Base-by-base conservation (phyloP, 1,140 invertebrate genomes). In the Dryas iulia region DNA sequence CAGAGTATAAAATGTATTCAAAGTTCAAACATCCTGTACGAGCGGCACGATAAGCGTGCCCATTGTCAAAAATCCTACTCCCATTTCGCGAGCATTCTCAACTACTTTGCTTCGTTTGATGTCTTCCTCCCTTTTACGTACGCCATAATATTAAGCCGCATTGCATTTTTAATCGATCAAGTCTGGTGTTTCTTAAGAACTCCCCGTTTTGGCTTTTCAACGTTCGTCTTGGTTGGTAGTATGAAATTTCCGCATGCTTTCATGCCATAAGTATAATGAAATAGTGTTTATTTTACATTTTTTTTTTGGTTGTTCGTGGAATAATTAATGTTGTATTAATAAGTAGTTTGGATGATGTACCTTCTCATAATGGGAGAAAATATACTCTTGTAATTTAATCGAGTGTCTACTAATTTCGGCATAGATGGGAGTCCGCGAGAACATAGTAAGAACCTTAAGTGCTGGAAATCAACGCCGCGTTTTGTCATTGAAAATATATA, bases 31-130 rank as follows among this genome's bases (percentile, higher is more conserved):
- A 69, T 59, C 53, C 59, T 62, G 59, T 69, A 33, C 18, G 35
- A n/a, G 52, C 35, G 26, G 56, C 26, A 21, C 58, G 67, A 64
- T 69, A 63, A 63, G 33, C 60, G 31, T 10, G 61, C 21, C 61
- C 56, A 64, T 69, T 69, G 67, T 63, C 67, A 54, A 69, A 69
- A 69, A 69, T 62, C 62, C 14, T 39, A 58, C 66, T 53, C 26
- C 25, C n/a, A 28, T 62, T 69, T 64, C 61, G 59, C 60, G 39
- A 33, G 57, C 67, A 53, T 69, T 69, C 59, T 63, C 53, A n/a
- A 33, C 66, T 68, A 30, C 24, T 35, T 25, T 31, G 56, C 47
- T n/a, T 21, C 59, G 59, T 69, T 69, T 69, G 66, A 68, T 69
- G 56, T 69, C 54, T 61, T 66, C 56, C 31, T 64, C 61, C 61